Evolutionary conservation across 2,797 vertebrate genomes (phyloP), one percentile per base, ranked within the genome.

Genomic region (Euphonia xanthogaster): DNA sequence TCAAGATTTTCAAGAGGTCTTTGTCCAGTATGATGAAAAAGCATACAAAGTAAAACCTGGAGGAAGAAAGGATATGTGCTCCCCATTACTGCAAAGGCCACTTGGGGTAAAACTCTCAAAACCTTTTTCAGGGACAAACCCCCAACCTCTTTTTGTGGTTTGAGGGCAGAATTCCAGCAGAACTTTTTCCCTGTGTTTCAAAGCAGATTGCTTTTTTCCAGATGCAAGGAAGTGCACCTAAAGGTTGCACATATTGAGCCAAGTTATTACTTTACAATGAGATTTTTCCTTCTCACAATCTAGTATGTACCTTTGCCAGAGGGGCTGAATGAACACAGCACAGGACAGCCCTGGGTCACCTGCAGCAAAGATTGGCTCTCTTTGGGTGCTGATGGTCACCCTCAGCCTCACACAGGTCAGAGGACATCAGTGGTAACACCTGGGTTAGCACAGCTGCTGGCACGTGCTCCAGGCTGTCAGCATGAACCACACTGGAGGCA

Each of bases 131-230:
- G 75, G 68, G 31, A 74, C 18, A 85, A 92, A 51, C 35, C 48
- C 39, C 35, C 35, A 80, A 66, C 5, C 37, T 67, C 25, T 50
- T 75, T 76, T 9, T 57, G 42, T 30, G 45, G 89, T 83, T 28
- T 3, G 2, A 84, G n/a, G 65, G 81, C 48, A 63, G 57, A 79
- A 71, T 61, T 88, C 61, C 75, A 94, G 61, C 35, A 74, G 42
- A 66, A 4, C 0, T 6, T 28, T 54, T 35, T 7, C 27, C 47
- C 19, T 3, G 11, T 14, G 39, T 81, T 90, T 55, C 58, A 68
- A 81, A 92, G 92, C 58, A 66, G 80, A 78, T 24, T 39, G 28
- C 47, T 37, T 63, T 82, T 74, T 74, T 91, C 78, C 92, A 92
- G 83, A 92, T 75, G 80, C 1, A 6, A 86, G 73, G 83, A 93